Evolutionary conservation across 1,140 invertebrate genomes (phyloP), one percentile per base, ranked within the genome.

Genomic region (Scaptodrosophila lebanonensis): DNA sequence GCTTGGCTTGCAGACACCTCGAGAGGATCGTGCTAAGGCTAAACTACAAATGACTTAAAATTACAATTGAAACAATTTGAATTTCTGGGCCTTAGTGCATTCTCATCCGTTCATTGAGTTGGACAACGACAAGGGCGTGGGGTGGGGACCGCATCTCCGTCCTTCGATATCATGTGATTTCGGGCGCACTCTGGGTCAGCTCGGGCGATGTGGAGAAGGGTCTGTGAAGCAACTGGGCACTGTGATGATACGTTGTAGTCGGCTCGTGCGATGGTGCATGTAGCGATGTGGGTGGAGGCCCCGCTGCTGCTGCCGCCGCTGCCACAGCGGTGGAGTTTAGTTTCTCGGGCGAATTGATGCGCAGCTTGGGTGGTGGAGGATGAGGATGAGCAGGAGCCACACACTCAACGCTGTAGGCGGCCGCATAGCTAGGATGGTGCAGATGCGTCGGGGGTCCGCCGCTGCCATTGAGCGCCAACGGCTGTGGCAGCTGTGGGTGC

Each of bases 131-230:
- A 17, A 7, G 16, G 20, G 47, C 16, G 30, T 2, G 17, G 16
- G 22, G 35, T 6, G 33, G 5, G 5, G 42, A 32, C 44, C 33
- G 47, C 56, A 30, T 29, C 75, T 79, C 54, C 82, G 38, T 66
- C 52, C 57, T 66, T 57, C 65, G 75, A 66, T 77, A 82, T 86
- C 75, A 86, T 90, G 89, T 90, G 85, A 90, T 88, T 86, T 89
- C 79, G 75, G 83, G 73, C 3, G 88, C 82, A 45, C 60, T 57
- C 27, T 73, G 77, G 44, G 79, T 77, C 29, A 86, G 54, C 45
- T 86, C 85, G 18, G 85, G 85, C 42, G 85, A 87, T 36, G 89
- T 89, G 30, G 89, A 90, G 69, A 89, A 90, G 33, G 89, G 89
- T 54, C 89, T 66, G 63, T 90, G 89, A 39, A 90, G 58, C 36